Conservation (phyloP, 1,140 invertebrate species). For the Bombus polaris region DNA sequence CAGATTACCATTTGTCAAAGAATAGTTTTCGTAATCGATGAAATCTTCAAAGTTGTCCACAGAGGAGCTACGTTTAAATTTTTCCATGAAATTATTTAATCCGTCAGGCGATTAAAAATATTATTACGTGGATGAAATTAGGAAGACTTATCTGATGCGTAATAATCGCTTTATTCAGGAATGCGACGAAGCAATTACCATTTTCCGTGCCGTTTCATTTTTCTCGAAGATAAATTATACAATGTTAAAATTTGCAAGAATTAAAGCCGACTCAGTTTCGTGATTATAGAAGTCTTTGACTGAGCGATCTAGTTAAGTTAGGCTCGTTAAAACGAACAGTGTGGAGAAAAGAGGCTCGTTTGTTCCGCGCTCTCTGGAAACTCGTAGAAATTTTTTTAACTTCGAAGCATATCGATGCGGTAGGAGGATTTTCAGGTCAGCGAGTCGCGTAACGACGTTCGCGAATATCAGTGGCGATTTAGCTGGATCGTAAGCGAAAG, state of each 20-base stretch:
- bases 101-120: no score
- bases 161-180: no score
- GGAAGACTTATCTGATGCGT: no score
- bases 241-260: background rate
- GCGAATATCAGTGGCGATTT: slow-evolving; percentile 1
- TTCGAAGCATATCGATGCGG: slow-evolving; percentile 54
- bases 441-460: slow-evolving; percentile 71
- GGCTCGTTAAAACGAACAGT: background rate
- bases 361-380: background rate
- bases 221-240: background rate
- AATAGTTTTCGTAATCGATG: no score
- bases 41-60: no score
- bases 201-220: no score
- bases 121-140: no score
- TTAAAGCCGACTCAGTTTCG: background rate
- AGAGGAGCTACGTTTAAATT: no score
- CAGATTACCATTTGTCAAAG: no score
- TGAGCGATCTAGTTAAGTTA: background rate
- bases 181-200: no score
- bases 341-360: background rate
- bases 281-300: background rate
- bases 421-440: slow-evolving; percentile 76
- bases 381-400: slow-evolving; percentile 4
- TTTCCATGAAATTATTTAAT: no score
- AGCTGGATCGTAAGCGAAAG: background rate